Base-by-base conservation (phyloP, 2,113 vertebrate species). In the Tretioscincus oriximinensis region DNA sequence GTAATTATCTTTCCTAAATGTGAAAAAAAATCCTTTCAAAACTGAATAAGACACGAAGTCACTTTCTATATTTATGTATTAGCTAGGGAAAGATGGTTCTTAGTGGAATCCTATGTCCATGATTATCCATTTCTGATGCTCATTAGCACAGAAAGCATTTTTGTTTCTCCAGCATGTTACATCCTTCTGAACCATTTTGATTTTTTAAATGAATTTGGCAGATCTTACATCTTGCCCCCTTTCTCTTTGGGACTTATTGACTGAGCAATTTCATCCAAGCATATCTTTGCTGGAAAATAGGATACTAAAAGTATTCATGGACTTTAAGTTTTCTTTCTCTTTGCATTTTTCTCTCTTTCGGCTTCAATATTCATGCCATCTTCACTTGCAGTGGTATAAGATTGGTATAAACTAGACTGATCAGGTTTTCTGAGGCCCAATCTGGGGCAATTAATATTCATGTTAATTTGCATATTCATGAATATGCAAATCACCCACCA, bases 121-220 rank as follows among this genome's bases (percentile, higher is more conserved):
- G 61, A 8, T 35, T 73, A 63, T 35, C 70, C 70, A 54, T 73
- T 28, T 73, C 63, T 73, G 29, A 81, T 73, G 60, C 47, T 73
- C 21, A 67, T 31, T 74, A 66, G 41, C 8, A 54, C 10, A 7
- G 22, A 66, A 74, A 72, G 14, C 58, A 54, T 54, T 54, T 73
- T 3, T 24, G 66, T 54, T 73, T 74, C 29, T 67, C 5, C 29
- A 66, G 35, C 49, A 8, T 74, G 65, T 11, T 11, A 21, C 67
- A 47, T 7, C 63, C 72, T 64, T 64, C 67, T 63, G 47, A 80
- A 22, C 60, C 24, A 1, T 64, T 35, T 28, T 35, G 24, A 73
- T 47, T 31, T 35, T 80, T 41, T 26, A 28, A 80, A 71, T 35
- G 63, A 73, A 65, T 73, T 51, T 16, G 14, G 14, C n/a, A 16